Evolutionary conservation across 2,888 invertebrate species (phyloP).

Genomic region (Allacma fusca): DNA sequence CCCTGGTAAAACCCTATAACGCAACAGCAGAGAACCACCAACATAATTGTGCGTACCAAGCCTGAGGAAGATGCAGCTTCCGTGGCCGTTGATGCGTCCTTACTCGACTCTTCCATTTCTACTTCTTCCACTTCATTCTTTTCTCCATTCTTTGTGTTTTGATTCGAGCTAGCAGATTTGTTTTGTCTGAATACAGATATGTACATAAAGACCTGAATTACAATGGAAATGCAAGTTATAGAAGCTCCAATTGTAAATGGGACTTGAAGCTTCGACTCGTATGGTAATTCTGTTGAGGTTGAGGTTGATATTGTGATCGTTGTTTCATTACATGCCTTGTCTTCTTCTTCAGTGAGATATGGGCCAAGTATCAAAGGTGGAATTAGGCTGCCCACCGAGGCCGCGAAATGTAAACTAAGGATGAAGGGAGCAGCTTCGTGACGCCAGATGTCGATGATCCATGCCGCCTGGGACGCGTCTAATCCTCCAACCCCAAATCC

Average conservation of each 20-base stretch:
- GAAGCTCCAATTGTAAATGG: background rate
- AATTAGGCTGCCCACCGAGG: conserved; percentile 44
- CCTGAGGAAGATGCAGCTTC: background rate
- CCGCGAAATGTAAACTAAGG: conserved; percentile 49
- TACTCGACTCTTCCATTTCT: background rate
- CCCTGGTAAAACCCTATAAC: conserved; percentile 47
- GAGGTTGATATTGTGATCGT: background rate
- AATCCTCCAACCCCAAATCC: conserved; percentile 48
- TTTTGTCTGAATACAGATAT: no score
- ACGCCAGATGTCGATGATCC: conserved; percentile 54
- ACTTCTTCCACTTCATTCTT: background rate
- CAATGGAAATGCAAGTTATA: background rate
- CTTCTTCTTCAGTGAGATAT: conserved; percentile 33
- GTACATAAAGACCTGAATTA: background rate
- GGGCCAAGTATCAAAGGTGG: conserved; percentile 44
- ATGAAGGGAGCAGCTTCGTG: conserved; percentile 44
- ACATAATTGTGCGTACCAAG: background rate
- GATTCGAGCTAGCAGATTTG: no score
- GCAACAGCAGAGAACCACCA: conserved; percentile 45
- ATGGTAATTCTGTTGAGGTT: conserved; percentile 2
- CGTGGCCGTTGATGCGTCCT: background rate
- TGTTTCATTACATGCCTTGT: background rate
- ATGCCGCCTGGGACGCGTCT: conserved; percentile 49
- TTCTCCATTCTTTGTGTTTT: background rate
- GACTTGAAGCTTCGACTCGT: background rate